Conservation (phyloP, 2,113 vertebrate genomes). For the Paralichthys olivaceus region DNA sequence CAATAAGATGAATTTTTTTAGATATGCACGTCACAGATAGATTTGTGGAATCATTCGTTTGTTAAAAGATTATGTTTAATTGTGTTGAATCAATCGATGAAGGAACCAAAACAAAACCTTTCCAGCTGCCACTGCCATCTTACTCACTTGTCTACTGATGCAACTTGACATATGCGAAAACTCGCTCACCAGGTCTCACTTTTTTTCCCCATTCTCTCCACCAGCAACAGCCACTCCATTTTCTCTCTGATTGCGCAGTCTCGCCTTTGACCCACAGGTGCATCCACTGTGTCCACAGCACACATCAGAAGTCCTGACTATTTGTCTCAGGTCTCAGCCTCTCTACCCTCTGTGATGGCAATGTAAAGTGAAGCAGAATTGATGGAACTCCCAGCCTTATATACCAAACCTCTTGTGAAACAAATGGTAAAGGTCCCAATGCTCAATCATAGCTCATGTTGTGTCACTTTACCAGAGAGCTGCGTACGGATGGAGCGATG, state of each 20-base stretch:
- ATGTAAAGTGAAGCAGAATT: constrained; percentile 14
- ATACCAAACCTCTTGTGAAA: background rate
- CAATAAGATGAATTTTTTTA: too few species aligned
- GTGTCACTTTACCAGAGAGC: background rate
- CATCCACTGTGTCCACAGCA: constrained; percentile 4
- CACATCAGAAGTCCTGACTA: constrained; percentile 27
- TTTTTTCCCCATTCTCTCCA: constrained; percentile 6
- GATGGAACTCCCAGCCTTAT: background rate
- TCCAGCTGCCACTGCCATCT: background rate
- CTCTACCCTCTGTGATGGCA: background rate
- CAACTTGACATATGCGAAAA: background rate
- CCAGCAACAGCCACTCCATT: constrained; percentile 41
- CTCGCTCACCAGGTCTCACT: background rate
- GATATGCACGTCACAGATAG: too few species aligned
- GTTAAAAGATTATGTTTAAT: background rate
- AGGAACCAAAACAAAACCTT: background rate
- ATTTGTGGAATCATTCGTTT: background rate
- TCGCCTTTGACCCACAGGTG: constrained; percentile 49
- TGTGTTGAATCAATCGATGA: background rate
- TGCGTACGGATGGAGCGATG: constrained; percentile 1
- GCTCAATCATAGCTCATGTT: constrained; percentile 2
- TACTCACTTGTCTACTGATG: background rate
- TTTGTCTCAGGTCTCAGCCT: constrained; percentile 31
- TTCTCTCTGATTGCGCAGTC: constrained; percentile 21
- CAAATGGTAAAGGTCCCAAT: background rate